phyloP scores from a whole-genome alignment of 2,797 vertebrate genomes.

The Peromyscus aztecus region DNA sequence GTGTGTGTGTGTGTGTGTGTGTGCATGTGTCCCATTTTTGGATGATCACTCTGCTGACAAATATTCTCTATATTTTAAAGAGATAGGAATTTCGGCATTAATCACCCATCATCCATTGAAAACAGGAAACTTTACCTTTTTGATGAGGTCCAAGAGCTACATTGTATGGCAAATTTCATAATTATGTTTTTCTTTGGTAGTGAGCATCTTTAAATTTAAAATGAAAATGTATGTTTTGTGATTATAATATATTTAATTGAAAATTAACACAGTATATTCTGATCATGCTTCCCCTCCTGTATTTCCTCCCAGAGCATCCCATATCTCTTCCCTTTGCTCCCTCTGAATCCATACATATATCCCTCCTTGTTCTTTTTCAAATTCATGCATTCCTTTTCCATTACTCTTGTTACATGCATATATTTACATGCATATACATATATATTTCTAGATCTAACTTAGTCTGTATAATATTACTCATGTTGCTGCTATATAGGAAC shows the following conservation, averaged over 20 bases:
- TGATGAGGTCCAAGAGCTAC: not conserved
- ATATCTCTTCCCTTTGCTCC: not conserved
- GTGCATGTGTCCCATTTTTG: not conserved
- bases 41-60: not conserved
- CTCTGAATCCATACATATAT: not conserved
- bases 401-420: not conserved
- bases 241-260: not conserved
- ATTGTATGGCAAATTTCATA: not conserved
- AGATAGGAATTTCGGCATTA: not conserved
- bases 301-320: not conserved
- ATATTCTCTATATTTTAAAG: not conserved
- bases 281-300: not conserved
- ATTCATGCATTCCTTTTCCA: not conserved
- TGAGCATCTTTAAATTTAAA: not conserved
- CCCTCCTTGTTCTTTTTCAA: not conserved
- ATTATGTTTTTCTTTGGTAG: not conserved
- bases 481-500: not conserved
- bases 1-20: not conserved
- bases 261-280: not conserved
- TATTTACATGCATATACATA: not conserved
- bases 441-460: not conserved
- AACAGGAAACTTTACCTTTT: not conserved
- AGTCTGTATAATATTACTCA: not conserved
- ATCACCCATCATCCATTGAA: not conserved
- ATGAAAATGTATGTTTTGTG: not conserved